Evolutionary conservation across 1,140 invertebrate species (phyloP), one percentile per base, ranked within the genome.

Genomic region (Pseudomyrmex cubaensis): DNA sequence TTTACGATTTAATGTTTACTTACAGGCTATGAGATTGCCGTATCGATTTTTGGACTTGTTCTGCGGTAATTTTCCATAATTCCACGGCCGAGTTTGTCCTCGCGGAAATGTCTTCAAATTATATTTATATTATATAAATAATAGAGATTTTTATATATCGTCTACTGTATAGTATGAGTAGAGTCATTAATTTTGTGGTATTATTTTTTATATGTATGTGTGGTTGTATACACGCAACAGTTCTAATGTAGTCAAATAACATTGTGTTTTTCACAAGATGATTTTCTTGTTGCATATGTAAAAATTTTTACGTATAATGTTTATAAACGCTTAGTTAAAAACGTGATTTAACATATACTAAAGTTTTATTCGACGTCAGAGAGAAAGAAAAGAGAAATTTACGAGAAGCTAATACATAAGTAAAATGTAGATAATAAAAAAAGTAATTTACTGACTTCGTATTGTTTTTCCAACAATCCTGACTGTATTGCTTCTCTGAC

Each of bases 31-130:
- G 12, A 97, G 96, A 92, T 97, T 97, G 10, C 95, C 96, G 86
- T 97, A 97, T 67, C 97, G 94, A 93, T 97, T 97, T 91, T 97
- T 97, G 15, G 95, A 93, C 91, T 96, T 97, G 90, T 97, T 97
- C 44, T 96, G 95, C 2, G 85, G 57, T 7, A 90, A 69, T 78
- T 87, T 86, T 2, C 91, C 92, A 15, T 91, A 90, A 2, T 85
- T 69, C 74, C 89, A 92, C 12, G 91, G 22, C 20, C 86, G 90
- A 13, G 86, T 93, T 82, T 89, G 87, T 4, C 91, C 92, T 35
- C 87, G 72, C 75, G 85, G 84, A 25, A 93, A 87, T 0, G 67
- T 85, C 92, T 93, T 48, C 0, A 59, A 66, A 86, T 75, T 0
- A 2, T 13, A 50, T 50, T 50, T 50, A 50, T 52, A 52, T 52